Percentiles rank a stretch among this genome's conserved stretches.
Conservation (phyloP, 2,888 invertebrate species). For the Trissolcus brochymenae region DNA sequence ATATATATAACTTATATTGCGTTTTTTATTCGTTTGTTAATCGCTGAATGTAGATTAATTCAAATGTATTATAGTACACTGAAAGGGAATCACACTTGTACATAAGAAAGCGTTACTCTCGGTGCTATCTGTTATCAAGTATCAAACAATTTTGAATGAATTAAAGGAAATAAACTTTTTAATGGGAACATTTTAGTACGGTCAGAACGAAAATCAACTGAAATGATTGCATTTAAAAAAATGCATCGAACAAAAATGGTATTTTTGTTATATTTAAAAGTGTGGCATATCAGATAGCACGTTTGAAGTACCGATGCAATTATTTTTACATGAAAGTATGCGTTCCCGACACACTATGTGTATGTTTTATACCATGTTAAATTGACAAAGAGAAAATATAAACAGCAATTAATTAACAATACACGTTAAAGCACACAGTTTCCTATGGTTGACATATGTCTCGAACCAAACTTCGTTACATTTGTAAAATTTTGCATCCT, state of each 20-base stretch:
- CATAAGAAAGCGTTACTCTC: conserved; percentile 19
- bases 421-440: conserved; percentile 38
- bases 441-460: conserved; percentile 27
- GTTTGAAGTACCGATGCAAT: conserved; percentile 13
- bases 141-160: neutral
- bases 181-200: too few relatives aligned
- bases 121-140: conserved; percentile 15
- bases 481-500: conserved; percentile 35
- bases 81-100: conserved; percentile 32
- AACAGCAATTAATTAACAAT: conserved; percentile 37
- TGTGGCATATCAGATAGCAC: conserved; percentile 14
- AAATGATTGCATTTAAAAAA: too few relatives aligned
- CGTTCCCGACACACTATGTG: conserved; percentile 26
- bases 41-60: conserved; percentile 34
- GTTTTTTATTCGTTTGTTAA: conserved; percentile 24
- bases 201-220: too few relatives aligned
- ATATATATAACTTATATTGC: conserved; percentile 1
- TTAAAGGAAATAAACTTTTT: neutral
- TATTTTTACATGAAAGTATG: conserved; percentile 45
- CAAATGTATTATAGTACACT: conserved; percentile 36
- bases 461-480: conserved; percentile 33
- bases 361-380: conserved; percentile 52
- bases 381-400: conserved; percentile 45
- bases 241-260: neutral
- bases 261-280: neutral